phyloP scores from a whole-genome alignment of 2,888 invertebrate species.

The Linnaemya tessellans region DNA sequence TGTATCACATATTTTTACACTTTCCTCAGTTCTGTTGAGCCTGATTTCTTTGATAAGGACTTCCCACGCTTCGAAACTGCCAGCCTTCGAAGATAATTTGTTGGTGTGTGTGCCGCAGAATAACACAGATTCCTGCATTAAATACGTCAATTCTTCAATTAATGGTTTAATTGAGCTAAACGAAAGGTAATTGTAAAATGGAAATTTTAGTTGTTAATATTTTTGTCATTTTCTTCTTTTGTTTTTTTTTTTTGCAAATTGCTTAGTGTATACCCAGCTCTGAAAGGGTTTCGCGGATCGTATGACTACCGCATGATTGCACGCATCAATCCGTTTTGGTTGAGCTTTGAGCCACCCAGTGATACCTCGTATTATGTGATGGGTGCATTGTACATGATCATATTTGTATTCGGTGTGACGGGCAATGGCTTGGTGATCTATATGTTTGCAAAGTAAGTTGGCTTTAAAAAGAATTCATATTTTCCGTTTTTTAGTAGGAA shows the following conservation, averaged over 20 bases:
- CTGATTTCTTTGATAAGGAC: slow-evolving; percentile 5
- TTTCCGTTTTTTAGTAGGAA: no score
- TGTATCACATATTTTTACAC: background rate
- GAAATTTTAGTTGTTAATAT: background rate
- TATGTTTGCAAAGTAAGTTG: slow-evolving; percentile 88
- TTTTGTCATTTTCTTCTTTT: no score
- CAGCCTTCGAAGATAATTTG: slow-evolving; percentile 23
- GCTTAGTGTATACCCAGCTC: slow-evolving; percentile 64
- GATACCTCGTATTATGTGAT: slow-evolving; percentile 85
- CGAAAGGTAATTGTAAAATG: slow-evolving; percentile 48
- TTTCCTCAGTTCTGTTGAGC: slow-evolving; percentile 11
- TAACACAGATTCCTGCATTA: slow-evolving; percentile 26
- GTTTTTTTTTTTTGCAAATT: background rate
- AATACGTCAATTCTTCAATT: slow-evolving; percentile 58
- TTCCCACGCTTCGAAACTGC: background rate
- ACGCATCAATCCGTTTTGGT: slow-evolving; percentile 89
- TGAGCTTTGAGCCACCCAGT: slow-evolving; percentile 87
- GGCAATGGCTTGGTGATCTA: slow-evolving; percentile 89
- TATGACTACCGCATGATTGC: slow-evolving; percentile 79
- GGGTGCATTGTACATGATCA: slow-evolving; percentile 86
- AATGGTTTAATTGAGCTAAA: slow-evolving; percentile 65
- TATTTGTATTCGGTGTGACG: slow-evolving; percentile 87
- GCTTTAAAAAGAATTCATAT: background rate
- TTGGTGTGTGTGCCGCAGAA: slow-evolving; percentile 56
- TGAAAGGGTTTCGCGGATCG: slow-evolving; percentile 76